Percentiles rank a stretch among this genome's conserved stretches.
phyloP scores from a whole-genome alignment of 2,797 vertebrate genomes.

The Chiroxiphia lanceolata region DNA sequence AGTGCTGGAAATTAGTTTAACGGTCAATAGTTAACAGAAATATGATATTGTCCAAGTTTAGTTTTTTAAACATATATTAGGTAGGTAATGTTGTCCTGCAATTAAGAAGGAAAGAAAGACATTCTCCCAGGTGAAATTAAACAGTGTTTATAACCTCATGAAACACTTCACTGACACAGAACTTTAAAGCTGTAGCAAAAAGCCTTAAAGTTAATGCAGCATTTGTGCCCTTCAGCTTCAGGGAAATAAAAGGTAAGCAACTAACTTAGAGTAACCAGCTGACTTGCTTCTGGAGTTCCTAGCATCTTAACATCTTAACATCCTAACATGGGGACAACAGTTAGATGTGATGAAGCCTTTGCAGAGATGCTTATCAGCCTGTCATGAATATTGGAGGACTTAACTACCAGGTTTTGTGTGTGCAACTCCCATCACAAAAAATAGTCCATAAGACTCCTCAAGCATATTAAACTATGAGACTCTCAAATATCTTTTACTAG shows the following conservation, averaged over 20 bases:
- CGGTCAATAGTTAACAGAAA: background rate
- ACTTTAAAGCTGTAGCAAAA: background rate
- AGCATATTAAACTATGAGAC: background rate
- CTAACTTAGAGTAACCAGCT: background rate
- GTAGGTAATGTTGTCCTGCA: background rate
- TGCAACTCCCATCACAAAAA: background rate
- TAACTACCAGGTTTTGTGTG: background rate
- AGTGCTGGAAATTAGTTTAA: background rate
- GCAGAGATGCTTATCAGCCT: background rate
- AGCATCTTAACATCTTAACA: background rate
- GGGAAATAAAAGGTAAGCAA: background rate
- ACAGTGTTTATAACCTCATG: background rate
- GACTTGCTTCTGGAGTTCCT: background rate
- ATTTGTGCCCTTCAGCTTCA: background rate
- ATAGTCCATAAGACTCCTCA: background rate
- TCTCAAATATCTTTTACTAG: background rate
- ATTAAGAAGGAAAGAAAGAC: background rate
- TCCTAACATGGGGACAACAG: background rate
- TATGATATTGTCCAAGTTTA: background rate
- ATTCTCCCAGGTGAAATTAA: background rate
- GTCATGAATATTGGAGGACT: background rate
- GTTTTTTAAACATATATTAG: background rate
- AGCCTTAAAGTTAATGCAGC: background rate
- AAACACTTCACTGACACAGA: background rate
- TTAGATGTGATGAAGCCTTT: background rate